phyloP scores from a whole-genome alignment of 2,888 invertebrate genomes.

The Hetaerina titia region DNA sequence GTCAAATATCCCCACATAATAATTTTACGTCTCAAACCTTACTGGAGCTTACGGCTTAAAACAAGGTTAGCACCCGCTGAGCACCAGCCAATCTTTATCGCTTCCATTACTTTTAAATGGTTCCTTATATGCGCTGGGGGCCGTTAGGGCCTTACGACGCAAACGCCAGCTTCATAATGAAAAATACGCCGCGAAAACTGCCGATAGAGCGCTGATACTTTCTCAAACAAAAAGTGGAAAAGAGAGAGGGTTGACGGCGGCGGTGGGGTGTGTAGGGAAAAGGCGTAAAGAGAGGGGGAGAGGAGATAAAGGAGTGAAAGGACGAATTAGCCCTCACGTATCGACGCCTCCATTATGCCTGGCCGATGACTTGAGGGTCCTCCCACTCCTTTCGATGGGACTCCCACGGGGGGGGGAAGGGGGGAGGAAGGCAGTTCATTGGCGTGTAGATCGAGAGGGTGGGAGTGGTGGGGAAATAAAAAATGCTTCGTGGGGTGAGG shows the following conservation, averaged over 20 bases:
- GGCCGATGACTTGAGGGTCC: background rate
- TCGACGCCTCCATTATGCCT: slow-evolving; percentile 8
- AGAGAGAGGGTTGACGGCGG: too few species aligned
- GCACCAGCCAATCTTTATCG: background rate
- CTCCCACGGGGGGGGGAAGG: background rate
- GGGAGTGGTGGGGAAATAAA: background rate
- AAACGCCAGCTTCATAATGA: background rate
- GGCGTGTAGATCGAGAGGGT: background rate
- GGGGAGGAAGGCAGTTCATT: background rate
- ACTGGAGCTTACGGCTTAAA: background rate
- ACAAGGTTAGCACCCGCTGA: slow-evolving; percentile 13
- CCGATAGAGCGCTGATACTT: background rate
- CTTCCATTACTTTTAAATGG: background rate
- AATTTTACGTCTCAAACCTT: background rate
- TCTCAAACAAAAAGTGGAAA: background rate
- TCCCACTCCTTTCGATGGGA: background rate
- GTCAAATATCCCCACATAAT: background rate
- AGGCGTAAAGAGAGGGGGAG: background rate
- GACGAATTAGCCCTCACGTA: background rate
- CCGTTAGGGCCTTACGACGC: slow-evolving; percentile 4
- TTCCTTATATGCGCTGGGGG: background rate
- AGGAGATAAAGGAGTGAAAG: background rate
- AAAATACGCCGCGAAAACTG: slow-evolving; percentile 9
- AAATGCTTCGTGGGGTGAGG: background rate
- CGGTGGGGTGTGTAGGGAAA: background rate